Base-by-base conservation (phyloP, 2,888 invertebrate species). In the Aphidius colemani region DNA sequence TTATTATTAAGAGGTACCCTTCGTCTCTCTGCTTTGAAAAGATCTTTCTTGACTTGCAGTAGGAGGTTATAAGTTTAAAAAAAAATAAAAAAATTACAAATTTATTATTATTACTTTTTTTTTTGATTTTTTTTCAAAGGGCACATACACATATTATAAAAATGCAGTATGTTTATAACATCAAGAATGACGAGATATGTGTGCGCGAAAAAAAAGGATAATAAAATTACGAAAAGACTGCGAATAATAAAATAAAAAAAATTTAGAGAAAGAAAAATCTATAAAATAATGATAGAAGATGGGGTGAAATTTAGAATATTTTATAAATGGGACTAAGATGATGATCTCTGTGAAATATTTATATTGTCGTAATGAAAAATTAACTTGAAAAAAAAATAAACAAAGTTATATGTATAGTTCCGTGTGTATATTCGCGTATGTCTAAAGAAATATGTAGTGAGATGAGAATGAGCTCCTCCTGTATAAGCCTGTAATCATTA, bases 401-500 rank as follows among this genome's bases (percentile, higher is more conserved):
- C 39, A 66, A 62, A 51, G 58, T 58, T 55, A 59, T 11, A 41
- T 63, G 66, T 63, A 30, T 30, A 30, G 30, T 30, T 30, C 30
- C 30, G 30, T 18, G 13, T 18, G 13, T 30, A 30, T 30, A 30
- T 30, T 5, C 5, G 30, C 30, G 30, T 30, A 30, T 30, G 30
- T 30, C 3, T 30, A 2, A 30, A 30, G 5, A 30, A 30, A 30
- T 30, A 30, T 18, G 2, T 64, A 69, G 59, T 68, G 30, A 30
- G 30, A 30, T 30, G 30, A 30, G 30, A 30, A 30, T 30, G 30
- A 30, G 30, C 30, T 30, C 64, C 66, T 59, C 62, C 64, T 58
- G 75, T 74, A 76, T 78, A 79, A 79, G 78, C 78, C 80, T 79
- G 79, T 80, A 80, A 79, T 80, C 78, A 80, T 74, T 72, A 78